Base-by-base conservation (phyloP, 2,113 vertebrate genomes). In the Paralichthys olivaceus region DNA sequence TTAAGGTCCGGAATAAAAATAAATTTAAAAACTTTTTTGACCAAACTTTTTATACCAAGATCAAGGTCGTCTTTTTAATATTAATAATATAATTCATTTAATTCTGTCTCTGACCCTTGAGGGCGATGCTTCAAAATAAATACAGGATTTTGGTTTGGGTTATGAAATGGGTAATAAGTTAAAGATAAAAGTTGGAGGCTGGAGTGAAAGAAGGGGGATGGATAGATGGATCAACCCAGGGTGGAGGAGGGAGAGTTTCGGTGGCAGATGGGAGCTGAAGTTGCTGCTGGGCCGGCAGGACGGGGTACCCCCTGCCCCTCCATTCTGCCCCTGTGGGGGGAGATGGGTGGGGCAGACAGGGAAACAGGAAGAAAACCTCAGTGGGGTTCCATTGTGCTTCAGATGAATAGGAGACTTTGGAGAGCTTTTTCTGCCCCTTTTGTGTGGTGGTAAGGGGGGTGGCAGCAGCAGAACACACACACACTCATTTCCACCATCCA, bases 361-460 rank as follows among this genome's bases (percentile, higher is more conserved):
- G 91, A 89, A 90, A 75, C 61, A 78, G 91, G 92, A 94, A 93
- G 87, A 95, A 95, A 93, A 93, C 88, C 94, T 94, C 94, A 40
- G 92, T 91, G 89, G 94, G 94, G 93, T 93, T 91, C 93, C 92
- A 93, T 95, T 95, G 94, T 95, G 81, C 78, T 81, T 69, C 32
- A 62, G 59, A 87, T 95, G 94, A 95, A 95, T 94, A 90, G 92
- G 76, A 84, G 87, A 90, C 87, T 92, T 88, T 87, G 90, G 80
- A 88, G 88, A 90, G 91, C 79, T 80, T 92, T 94, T 90, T 90
- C 84, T 92, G 81, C 83, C 80, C 72, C 86, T 93, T 43, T 90
- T 93, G 94, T 94, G 89, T 93, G 92, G 80, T 49, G 91, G 90
- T 90, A 86, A 87, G 88, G 79, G 86, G 84, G 74, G 86, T 20